These are phyloP conservation scores for Tauraco erythrolophus DNA, from an alignment of 2,113 vertebrate genomes.

Conservation along the genomic window DNA sequence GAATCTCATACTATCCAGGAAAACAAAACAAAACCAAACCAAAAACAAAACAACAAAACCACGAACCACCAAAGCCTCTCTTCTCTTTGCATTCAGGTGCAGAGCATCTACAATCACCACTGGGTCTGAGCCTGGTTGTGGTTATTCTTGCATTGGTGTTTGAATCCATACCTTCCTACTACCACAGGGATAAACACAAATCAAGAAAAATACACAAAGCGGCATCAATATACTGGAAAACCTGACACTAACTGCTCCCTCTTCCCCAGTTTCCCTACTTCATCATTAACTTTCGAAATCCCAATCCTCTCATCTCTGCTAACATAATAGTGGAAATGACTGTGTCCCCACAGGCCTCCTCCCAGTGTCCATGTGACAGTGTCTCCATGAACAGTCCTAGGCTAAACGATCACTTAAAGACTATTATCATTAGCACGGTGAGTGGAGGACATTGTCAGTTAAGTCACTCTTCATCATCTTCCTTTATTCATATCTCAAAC, in stretches of 20 bases:
- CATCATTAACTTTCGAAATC: not conserved
- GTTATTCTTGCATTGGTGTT: not conserved
- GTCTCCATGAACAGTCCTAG: not conserved
- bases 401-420: not conserved
- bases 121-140: not conserved
- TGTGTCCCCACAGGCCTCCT: not conserved
- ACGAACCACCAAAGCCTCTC: not conserved
- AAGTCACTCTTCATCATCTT: not conserved
- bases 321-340: not conserved
- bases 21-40: not conserved
- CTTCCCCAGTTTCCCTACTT: not conserved
- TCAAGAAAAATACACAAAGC: not conserved
- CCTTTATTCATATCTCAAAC: not conserved
- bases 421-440: rapidly evolving
- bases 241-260: not conserved
- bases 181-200: not conserved
- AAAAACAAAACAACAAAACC: not conserved
- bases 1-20: not conserved
- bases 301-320: not conserved
- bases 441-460: not conserved
- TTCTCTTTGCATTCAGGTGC: not conserved
- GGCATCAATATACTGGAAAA: not conserved
- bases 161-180: not conserved
- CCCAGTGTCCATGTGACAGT: not conserved
- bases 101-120: not conserved